These are phyloP conservation scores for Limnephilus auricula DNA, from an alignment of 2,888 invertebrate species.

Conservation along the genomic window DNA sequence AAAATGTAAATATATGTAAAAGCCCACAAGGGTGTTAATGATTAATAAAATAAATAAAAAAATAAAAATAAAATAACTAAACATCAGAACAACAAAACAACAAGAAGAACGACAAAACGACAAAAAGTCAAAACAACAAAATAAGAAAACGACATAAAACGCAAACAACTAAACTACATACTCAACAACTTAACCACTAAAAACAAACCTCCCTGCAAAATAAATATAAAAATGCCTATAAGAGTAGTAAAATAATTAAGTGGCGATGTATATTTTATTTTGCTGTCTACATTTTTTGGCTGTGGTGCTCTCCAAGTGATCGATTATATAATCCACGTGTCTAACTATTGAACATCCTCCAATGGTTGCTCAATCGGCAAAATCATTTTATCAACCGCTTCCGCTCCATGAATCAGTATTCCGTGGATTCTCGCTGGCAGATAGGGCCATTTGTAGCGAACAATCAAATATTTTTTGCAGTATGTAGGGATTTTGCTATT, in stretches of 20 bases:
- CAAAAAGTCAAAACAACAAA: too few species aligned
- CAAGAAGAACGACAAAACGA: too few species aligned
- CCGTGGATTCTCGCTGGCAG: neutral
- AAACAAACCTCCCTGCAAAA: neutral
- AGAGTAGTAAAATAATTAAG: too few species aligned
- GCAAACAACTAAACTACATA: too few species aligned
- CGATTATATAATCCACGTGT: neutral
- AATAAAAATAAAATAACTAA: neutral
- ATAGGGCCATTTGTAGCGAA: neutral
- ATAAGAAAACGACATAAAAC: too few species aligned
- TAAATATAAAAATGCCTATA: neutral
- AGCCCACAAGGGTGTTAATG: too few species aligned
- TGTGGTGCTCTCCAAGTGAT: neutral
- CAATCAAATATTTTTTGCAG: neutral
- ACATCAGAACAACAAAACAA: neutral
- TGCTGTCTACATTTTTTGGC: neutral
- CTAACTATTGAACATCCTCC: neutral
- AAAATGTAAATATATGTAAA: too few species aligned
- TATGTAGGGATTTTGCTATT: neutral
- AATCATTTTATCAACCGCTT: neutral
- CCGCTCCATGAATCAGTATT: constrained; percentile 2
- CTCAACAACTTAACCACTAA: neutral
- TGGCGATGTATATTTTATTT: neutral
- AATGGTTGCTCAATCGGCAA: neutral
- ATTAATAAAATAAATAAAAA: too few species aligned